Percentiles rank a stretch among this genome's conserved stretches.
Conservation (phyloP, 2,888 invertebrate species). For the Hanleya hanleyi region DNA sequence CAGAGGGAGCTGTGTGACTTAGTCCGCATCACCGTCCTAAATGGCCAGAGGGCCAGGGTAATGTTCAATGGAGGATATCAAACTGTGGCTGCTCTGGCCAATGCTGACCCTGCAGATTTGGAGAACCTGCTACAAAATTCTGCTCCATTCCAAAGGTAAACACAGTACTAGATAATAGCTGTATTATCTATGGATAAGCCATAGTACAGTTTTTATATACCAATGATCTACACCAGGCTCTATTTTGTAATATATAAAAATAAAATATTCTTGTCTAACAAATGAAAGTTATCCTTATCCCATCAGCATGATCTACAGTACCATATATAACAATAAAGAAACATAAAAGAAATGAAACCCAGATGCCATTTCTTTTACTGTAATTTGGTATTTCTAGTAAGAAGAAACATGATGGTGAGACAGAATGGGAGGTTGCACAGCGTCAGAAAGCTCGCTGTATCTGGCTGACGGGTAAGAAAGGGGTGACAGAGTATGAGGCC, state of each 20-base stretch:
- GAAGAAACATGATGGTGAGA: constrained; percentile 77
- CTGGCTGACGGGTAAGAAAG: constrained; percentile 75
- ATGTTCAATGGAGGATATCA: constrained; percentile 88
- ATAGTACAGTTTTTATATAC: no score
- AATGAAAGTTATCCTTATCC: no score
- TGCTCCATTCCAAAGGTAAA: constrained; percentile 89
- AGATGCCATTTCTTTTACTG: no score
- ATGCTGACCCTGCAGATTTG: constrained; percentile 80
- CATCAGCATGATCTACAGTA: no score
- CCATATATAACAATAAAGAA: no score
- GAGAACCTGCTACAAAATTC: constrained; percentile 86
- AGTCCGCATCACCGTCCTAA: constrained; percentile 84
- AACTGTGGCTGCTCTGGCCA: constrained; percentile 85
- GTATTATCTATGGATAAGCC: not conserved
- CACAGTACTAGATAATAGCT: not conserved
- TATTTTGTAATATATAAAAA: no score
- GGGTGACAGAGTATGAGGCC: constrained; percentile 87
- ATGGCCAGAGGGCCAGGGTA: constrained; percentile 87
- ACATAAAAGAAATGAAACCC: no score
- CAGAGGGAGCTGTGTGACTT: constrained; percentile 93
- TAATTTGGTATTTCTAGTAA: constrained; percentile 77
- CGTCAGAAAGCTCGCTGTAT: constrained; percentile 63
- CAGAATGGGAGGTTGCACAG: constrained; percentile 82
- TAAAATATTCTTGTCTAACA: no score
- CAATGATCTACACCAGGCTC: no score